A percentile compares a stretch with the other conserved stretches of the same genome.
Evolutionary conservation across 1,140 invertebrate genomes (phyloP).

Genomic region (Caenorhabditis briggsae): DNA sequence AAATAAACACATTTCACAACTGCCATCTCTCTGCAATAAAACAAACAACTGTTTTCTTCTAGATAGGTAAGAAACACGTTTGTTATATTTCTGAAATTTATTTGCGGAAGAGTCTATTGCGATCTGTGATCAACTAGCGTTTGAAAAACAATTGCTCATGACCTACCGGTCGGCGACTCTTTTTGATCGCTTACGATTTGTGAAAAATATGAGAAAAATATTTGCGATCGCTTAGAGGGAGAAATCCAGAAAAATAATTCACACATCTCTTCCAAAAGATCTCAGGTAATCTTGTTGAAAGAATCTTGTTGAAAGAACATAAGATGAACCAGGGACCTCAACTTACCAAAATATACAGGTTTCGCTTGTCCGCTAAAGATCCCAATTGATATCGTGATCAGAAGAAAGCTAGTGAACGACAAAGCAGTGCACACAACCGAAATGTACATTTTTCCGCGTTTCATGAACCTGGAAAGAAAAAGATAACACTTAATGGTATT

Average conservation of each 20-base stretch:
- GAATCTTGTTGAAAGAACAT: too few species aligned
- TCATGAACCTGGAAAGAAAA: slow-evolving; percentile 17
- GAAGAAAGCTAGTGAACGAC: slow-evolving; percentile 1
- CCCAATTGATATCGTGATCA: slow-evolving; percentile 18
- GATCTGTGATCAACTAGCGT: not conserved
- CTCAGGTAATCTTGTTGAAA: not conserved
- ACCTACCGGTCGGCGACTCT: slow-evolving; percentile 11
- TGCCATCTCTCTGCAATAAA: slow-evolving; percentile 15
- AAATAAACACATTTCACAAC: slow-evolving; percentile 28
- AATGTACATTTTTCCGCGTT: not conserved
- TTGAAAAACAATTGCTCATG: slow-evolving; percentile 37
- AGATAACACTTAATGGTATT: slow-evolving; percentile 6
- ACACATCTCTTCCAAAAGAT: not conserved
- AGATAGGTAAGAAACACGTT: slow-evolving; percentile 24
- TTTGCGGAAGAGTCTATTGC: slow-evolving; percentile 2
- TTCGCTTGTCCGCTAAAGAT: slow-evolving; percentile 11
- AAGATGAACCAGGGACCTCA: too few species aligned
- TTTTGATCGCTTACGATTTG: slow-evolving; percentile 37
- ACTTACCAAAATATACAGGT: slow-evolving; percentile 31
- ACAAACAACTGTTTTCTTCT: slow-evolving; percentile 11
- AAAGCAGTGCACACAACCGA: slow-evolving; percentile 22
- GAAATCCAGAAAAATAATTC: not conserved
- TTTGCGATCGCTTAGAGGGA: slow-evolving; percentile 5
- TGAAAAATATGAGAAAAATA: slow-evolving; percentile 36
- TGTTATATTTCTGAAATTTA: not conserved